Conservation (phyloP, 2,888 invertebrate species). For the Campoplex nolae region DNA sequence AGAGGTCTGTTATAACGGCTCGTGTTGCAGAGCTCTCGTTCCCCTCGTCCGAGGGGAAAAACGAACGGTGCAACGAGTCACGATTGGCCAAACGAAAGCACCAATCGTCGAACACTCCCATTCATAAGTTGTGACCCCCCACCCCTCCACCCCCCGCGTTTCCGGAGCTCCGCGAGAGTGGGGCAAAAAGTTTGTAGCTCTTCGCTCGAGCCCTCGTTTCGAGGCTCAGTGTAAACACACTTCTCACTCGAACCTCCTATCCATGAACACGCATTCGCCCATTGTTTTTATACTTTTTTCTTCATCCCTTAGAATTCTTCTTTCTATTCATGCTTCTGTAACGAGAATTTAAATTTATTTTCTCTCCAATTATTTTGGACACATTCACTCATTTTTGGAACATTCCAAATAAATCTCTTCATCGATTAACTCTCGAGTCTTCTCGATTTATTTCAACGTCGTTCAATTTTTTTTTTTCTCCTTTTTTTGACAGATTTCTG, state of each 20-base stretch:
- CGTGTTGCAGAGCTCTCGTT: conserved; percentile 42
- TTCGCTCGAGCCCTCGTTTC: conserved; percentile 49
- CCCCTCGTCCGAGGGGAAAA: conserved; percentile 39
- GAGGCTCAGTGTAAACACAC: conserved; percentile 38
- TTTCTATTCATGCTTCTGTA: background rate
- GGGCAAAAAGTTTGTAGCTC: conserved; percentile 38
- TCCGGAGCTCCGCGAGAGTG: conserved; percentile 65
- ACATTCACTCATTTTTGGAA: background rate
- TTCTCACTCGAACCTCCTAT: conserved; percentile 30
- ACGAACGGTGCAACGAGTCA: conserved; percentile 69
- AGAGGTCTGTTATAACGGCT: conserved; percentile 56
- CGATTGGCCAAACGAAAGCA: conserved; percentile 75
- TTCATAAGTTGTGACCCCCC: conserved; percentile 77
- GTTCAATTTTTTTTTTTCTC: background rate
- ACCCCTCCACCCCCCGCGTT: conserved; percentile 62
- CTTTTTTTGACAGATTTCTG: background rate
- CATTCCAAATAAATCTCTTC: background rate
- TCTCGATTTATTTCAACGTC: background rate
- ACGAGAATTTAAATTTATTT: background rate
- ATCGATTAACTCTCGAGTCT: background rate
- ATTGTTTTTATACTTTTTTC: background rate
- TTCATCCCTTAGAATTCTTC: background rate
- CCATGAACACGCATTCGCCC: background rate
- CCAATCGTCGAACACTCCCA: conserved; percentile 80
- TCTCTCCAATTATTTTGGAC: background rate